Percentiles rank a stretch among this genome's conserved stretches.
These are phyloP conservation scores for Punctoribates punctum DNA, from an alignment of 2,888 invertebrate species.

Conservation along the genomic window DNA sequence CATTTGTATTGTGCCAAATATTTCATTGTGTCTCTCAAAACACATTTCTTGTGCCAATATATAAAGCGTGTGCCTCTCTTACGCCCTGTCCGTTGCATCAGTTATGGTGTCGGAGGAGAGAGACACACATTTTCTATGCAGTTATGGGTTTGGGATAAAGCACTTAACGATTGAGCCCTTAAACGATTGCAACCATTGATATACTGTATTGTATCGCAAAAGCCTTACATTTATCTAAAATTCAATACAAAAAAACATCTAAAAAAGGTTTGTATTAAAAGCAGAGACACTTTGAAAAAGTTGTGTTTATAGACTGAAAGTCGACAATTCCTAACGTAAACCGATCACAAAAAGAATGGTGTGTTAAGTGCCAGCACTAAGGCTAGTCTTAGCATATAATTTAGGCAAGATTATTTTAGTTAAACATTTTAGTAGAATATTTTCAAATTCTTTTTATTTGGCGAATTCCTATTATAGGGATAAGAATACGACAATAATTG, in stretches of 20 bases:
- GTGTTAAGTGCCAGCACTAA: too few species aligned
- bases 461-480: background rate
- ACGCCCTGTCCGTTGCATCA: background rate
- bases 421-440: too few species aligned
- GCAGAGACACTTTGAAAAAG: background rate
- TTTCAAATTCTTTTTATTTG: background rate
- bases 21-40: background rate
- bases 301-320: conserved; percentile 24
- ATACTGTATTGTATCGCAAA: conserved; percentile 34
- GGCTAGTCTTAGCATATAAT: too few species aligned
- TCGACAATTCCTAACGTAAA: background rate
- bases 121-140: conserved; percentile 18
- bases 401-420: too few species aligned
- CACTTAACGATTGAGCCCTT: background rate
- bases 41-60: background rate
- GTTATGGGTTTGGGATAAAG: conserved; percentile 32
- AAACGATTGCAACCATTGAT: conserved; percentile 30
- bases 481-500: conserved; percentile 17
- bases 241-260: conserved; percentile 20
- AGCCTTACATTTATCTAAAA: background rate
- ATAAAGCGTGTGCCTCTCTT: conserved; percentile 34
- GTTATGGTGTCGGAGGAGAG: background rate
- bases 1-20: conserved; percentile 26
- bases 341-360: too few species aligned
- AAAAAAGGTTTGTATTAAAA: conserved; percentile 11